Evolutionary conservation across 2,797 vertebrate genomes (phyloP), one percentile per base, ranked within the genome.

Genomic region (Odontamblyopus lacepedii): DNA sequence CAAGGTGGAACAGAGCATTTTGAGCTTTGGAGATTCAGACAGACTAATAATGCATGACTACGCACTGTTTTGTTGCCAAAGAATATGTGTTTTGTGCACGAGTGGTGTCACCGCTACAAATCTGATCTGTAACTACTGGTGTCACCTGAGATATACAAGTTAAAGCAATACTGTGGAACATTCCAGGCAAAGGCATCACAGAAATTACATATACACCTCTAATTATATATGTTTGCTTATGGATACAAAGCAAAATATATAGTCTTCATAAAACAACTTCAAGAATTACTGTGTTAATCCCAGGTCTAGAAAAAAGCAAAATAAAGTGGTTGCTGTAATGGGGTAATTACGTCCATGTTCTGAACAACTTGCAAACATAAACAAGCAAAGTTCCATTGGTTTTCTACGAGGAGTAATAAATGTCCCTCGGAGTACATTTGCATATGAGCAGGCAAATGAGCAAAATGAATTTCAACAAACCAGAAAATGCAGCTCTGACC

Each of bases 401-500:
- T 78, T 56, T 66, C 53, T 67, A 26, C 32, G 23, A 26, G 55
- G 69, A 63, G 71, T 44, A 59, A 73, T 44, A 88, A 83, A 82
- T 44, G 63, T 79, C 76, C 79, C 75, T 71, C 55, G 0, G 53
- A 78, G 72, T 65, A 50, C 1, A 23, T 23, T 23, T 23, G 23
- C 23, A 23, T 23, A 23, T 69, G 50, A 27, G 50, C n/a, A 32
- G 67, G 51, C 55, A 55, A 59, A 55, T 56, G 23, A 48, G 12
- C 44, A 30, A 0, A 59, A 79, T 75, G 73, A 19, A 44, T 75
- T 23, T 80, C 69, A 78, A 74, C 56, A 79, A 61, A 80, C 80
- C 72, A 55, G 71, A 69, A 78, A 74, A 60, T 79, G 74, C 74
- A 80, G 72, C 81, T 79, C 74, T 91, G 88, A 83, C 89, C 90